A percentile compares a stretch with the other conserved stretches of the same genome.
These are phyloP conservation scores for Galemys pyrenaicus DNA, from an alignment of 2,113 vertebrate genomes.

Conservation along the genomic window DNA sequence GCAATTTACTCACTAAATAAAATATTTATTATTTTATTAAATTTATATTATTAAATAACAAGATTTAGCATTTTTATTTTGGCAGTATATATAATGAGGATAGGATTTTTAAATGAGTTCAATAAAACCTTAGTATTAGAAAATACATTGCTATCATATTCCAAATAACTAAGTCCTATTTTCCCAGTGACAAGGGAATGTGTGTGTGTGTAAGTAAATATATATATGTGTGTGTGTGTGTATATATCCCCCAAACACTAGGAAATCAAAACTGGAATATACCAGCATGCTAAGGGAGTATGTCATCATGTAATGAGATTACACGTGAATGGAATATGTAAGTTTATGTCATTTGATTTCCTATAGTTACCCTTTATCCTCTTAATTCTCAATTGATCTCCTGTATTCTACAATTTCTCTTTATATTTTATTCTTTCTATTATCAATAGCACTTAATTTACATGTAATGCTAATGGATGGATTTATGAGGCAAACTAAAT, in stretches of 20 bases:
- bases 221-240: too few relatives aligned
- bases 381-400: not conserved
- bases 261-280: not conserved
- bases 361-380: not conserved
- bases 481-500: not conserved
- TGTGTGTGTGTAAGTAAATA: too few relatives aligned
- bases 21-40: too few relatives aligned
- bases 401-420: not conserved
- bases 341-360: not conserved
- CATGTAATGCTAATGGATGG: not conserved
- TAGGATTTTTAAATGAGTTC: not conserved
- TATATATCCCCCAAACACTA: not conserved
- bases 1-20: too few relatives aligned
- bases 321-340: not conserved
- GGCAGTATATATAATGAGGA: not conserved
- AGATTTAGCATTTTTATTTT: conserved; percentile 2
- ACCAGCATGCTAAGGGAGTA: not conserved
- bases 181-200: not conserved
- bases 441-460: not conserved
- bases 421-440: not conserved
- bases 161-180: not conserved
- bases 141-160: not conserved
- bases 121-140: not conserved
- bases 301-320: not conserved
- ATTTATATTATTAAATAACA: too few relatives aligned